Evolutionary conservation across 2,797 vertebrate genomes (phyloP).

Genomic region (Pipistrellus pygmaeus): DNA sequence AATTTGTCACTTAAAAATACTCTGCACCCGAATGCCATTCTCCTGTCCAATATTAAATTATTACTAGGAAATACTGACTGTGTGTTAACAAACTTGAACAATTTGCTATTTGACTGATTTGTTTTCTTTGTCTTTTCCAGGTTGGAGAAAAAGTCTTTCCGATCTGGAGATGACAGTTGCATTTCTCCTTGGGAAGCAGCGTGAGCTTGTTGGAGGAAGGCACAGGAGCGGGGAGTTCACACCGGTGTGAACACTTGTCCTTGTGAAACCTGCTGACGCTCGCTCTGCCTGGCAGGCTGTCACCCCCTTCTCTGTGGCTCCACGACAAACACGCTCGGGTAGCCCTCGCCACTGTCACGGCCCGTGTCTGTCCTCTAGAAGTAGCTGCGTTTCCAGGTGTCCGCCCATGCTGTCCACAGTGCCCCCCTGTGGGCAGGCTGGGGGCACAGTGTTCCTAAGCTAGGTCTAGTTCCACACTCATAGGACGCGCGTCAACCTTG

Average conservation of each 20-base stretch:
- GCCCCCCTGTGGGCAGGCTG: neutral
- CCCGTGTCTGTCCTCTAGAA: neutral
- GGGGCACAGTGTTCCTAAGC: conserved; percentile 13
- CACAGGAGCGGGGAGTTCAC: neutral
- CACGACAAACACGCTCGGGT: rapidly evolving
- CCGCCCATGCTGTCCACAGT: neutral
- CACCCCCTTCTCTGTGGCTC: too few species aligned
- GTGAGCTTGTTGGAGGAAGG: neutral
- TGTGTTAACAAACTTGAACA: neutral
- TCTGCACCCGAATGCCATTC: neutral
- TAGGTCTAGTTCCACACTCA: conserved; percentile 15
- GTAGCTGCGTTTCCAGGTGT: conserved; percentile 40
- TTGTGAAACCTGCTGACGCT: neutral
- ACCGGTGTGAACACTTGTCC: neutral
- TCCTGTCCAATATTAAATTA: neutral
- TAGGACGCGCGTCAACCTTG: neutral
- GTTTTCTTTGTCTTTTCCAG: conserved; percentile 30
- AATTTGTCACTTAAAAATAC: neutral
- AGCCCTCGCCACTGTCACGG: neutral
- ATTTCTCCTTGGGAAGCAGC: neutral
- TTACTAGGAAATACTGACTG: neutral
- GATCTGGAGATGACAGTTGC: conserved; percentile 73
- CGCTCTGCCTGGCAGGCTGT: neutral
- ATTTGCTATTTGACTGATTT: neutral
- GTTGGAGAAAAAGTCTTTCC: conserved; percentile 80